phyloP scores from a whole-genome alignment of 1,140 invertebrate genomes.

The Teleogryllus occipitalis region DNA sequence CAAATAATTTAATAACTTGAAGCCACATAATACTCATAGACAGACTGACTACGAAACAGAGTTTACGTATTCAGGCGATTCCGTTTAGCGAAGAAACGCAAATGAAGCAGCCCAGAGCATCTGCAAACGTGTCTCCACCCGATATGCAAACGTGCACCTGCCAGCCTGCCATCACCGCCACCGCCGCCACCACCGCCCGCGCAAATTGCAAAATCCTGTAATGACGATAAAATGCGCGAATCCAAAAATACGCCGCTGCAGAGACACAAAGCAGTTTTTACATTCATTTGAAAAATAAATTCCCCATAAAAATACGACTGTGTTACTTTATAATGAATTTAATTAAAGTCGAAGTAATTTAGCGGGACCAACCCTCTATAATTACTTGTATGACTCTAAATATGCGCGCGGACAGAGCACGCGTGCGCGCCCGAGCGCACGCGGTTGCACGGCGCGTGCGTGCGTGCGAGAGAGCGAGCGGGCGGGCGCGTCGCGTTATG shows the following conservation, averaged over 20 bases:
- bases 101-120: no score
- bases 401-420: not conserved
- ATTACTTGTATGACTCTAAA: not conserved
- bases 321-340: constrained; percentile 1
- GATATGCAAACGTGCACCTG: not conserved
- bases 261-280: not conserved
- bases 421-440: no score
- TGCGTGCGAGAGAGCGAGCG: not conserved
- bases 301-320: not conserved
- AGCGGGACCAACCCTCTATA: not conserved
- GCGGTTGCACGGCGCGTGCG: no score
- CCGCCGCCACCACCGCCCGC: no score
- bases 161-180: not conserved
- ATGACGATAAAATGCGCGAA: constrained; percentile 4
- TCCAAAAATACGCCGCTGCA: not conserved
- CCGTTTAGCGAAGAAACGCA: no score
- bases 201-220: not conserved
- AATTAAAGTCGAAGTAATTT: not conserved
- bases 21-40: no score
- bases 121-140: no score
- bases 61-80: no score
- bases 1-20: no score
- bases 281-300: constrained; percentile 2
- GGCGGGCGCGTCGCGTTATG: not conserved
- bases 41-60: no score